phyloP scores from a whole-genome alignment of 1,140 invertebrate genomes.

The Helicoverpa armigera region DNA sequence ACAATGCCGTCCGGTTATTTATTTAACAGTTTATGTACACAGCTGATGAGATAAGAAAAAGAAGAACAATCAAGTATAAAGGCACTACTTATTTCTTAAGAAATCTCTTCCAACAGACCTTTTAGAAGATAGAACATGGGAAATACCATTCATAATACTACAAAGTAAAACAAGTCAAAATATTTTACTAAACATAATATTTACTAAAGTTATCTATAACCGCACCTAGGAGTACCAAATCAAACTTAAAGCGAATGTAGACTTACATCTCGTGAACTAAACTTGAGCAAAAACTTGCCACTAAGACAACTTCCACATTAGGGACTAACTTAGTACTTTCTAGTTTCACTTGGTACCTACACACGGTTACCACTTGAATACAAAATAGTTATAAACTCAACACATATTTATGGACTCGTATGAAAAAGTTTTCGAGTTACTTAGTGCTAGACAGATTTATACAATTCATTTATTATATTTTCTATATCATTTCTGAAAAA shows the following conservation, averaged over 20 bases:
- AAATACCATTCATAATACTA: no score
- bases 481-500: no score
- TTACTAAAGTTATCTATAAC: background rate
- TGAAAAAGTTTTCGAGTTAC: slow-evolving; percentile 3
- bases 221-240: background rate
- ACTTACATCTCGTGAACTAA: background rate
- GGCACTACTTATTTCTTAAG: no score
- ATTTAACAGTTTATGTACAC: no score
- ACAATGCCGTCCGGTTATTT: no score
- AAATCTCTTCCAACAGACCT: no score
- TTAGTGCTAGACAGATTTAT: background rate
- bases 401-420: background rate
- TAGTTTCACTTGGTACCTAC: background rate
- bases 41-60: no score
- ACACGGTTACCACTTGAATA: slow-evolving; percentile 6
- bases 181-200: no score
- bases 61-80: no score
- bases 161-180: no score
- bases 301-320: slow-evolving; percentile 3
- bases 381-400: slow-evolving; percentile 4
- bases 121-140: no score
- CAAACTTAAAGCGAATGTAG: background rate
- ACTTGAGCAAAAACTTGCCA: background rate
- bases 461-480: no score
- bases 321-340: slow-evolving; percentile 34